These are phyloP conservation scores for Prunella strophiata DNA, from an alignment of 2,797 vertebrate genomes.

Conservation along the genomic window DNA sequence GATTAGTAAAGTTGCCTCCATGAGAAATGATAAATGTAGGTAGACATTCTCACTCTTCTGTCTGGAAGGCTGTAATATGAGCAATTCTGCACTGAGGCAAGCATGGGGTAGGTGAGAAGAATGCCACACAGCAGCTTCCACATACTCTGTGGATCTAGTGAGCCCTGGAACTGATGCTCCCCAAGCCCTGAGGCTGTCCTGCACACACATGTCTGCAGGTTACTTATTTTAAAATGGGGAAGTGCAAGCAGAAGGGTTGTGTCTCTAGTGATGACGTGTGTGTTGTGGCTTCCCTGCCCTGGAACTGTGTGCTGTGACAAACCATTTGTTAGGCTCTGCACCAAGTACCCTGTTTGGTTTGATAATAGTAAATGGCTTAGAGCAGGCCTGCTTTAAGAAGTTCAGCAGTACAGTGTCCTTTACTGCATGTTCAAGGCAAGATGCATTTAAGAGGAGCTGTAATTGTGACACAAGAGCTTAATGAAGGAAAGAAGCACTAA, in stretches of 20 bases:
- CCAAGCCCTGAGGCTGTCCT: neutral
- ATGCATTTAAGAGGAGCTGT: neutral
- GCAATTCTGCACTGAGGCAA: neutral
- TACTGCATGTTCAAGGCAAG: neutral
- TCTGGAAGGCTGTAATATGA: neutral
- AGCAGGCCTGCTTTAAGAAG: neutral
- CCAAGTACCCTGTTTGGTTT: neutral
- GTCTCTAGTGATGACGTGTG: accelerated
- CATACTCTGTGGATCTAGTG: accelerated
- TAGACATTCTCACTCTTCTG: neutral
- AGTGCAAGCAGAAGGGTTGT: neutral
- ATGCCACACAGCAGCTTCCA: accelerated
- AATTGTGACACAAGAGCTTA: neutral
- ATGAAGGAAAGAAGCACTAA: neutral
- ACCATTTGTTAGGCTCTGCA: neutral
- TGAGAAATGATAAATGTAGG: neutral
- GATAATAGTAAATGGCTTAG: neutral
- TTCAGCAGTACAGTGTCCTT: neutral
- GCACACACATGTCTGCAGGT: neutral
- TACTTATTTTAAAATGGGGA: neutral
- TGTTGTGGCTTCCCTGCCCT: accelerated
- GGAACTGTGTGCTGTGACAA: neutral
- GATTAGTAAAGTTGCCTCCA: neutral
- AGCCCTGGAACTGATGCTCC: neutral
- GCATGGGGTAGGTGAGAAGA: neutral